Evolutionary conservation across 2,888 invertebrate genomes (phyloP).

Genomic region (Syritta pipiens): DNA sequence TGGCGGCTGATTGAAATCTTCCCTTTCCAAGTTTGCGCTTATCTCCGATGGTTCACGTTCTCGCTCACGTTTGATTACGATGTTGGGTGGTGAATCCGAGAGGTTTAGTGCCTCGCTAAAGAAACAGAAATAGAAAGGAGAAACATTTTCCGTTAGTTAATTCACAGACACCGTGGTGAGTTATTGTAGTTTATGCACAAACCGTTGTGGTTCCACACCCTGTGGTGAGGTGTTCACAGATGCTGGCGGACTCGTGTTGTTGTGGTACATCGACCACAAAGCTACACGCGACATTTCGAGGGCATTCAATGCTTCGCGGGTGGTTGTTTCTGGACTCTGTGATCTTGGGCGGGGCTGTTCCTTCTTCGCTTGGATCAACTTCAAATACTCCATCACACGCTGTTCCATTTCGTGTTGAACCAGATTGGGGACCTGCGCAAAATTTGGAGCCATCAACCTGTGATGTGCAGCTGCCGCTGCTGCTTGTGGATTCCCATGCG

Average conservation of each 20-base stretch:
- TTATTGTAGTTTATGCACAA: constrained; percentile 70
- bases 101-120: constrained; percentile 90
- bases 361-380: constrained; percentile 82
- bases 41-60: constrained; percentile 77
- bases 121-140: constrained; percentile 43
- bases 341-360: constrained; percentile 76
- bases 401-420: constrained; percentile 87
- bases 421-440: constrained; percentile 82
- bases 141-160: no score
- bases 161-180: constrained; percentile 23
- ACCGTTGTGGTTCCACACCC: constrained; percentile 79
- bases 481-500: constrained; percentile 82
- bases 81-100: constrained; percentile 82
- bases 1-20: constrained; percentile 81
- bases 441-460: constrained; percentile 77
- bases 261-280: constrained; percentile 91
- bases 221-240: constrained; percentile 79
- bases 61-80: constrained; percentile 81
- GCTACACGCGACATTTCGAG: constrained; percentile 89
- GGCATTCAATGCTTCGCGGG: constrained; percentile 82
- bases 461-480: constrained; percentile 79
- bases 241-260: constrained; percentile 82
- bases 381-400: constrained; percentile 89
- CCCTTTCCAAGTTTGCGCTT: constrained; percentile 71
- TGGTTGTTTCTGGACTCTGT: constrained; percentile 79